Percentiles rank a stretch among this genome's conserved stretches.
These are phyloP conservation scores for Spilarctia lutea DNA, from an alignment of 2,888 invertebrate species.

Conservation along the genomic window DNA sequence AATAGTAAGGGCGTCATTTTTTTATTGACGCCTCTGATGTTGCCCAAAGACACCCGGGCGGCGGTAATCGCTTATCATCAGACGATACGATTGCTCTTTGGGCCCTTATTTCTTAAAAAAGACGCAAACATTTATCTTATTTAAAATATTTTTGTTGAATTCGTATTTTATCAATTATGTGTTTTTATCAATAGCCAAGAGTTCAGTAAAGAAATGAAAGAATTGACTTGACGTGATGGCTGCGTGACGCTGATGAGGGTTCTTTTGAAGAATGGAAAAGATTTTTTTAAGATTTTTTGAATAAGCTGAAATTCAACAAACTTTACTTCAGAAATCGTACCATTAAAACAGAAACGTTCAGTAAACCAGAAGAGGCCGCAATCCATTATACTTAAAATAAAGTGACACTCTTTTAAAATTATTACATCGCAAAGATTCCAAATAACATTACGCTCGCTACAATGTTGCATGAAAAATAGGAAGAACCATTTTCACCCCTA, in stretches of 20 bases:
- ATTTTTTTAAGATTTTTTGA: too few species aligned
- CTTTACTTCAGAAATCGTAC: background rate
- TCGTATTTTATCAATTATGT: too few species aligned
- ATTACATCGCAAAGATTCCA: background rate
- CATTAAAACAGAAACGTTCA: background rate
- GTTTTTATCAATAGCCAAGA: background rate
- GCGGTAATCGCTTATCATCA: too few species aligned
- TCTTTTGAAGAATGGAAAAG: too few species aligned
- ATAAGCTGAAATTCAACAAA: background rate
- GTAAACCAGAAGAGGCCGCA: background rate
- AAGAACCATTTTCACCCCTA: conserved; percentile 9
- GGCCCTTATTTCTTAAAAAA: too few species aligned
- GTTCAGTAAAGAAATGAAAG: background rate
- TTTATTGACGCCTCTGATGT: too few species aligned
- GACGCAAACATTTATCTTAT: too few species aligned
- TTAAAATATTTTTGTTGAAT: too few species aligned
- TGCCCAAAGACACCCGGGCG: too few species aligned
- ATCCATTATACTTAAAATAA: background rate
- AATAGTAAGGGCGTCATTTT: too few species aligned
- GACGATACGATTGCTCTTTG: too few species aligned
- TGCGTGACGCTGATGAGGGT: too few species aligned
- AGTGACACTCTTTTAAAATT: background rate
- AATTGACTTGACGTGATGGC: background rate
- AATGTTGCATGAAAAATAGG: background rate
- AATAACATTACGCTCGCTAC: background rate